These are phyloP conservation scores for Oreonectes daqikongensis DNA, from an alignment of 2,797 vertebrate genomes.

Conservation along the genomic window DNA sequence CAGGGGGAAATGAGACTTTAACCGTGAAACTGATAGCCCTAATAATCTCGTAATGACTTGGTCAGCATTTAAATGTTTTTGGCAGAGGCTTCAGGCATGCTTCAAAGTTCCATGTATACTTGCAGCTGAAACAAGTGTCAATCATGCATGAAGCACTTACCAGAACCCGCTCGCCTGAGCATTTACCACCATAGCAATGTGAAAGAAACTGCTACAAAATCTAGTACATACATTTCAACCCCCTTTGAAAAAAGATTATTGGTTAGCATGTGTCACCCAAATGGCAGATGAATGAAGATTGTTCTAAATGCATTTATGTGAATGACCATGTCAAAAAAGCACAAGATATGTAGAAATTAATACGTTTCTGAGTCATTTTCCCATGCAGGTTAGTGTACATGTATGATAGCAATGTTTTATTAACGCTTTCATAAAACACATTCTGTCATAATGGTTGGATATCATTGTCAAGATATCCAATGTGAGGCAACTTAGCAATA, in stretches of 20 bases:
- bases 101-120: slow-evolving; percentile 32
- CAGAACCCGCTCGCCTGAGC: slow-evolving; percentile 32
- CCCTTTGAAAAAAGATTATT: slow-evolving; percentile 9
- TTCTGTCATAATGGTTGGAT: slow-evolving; percentile 54
- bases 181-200: not conserved
- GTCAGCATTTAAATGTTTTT: slow-evolving; percentile 16
- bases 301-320: slow-evolving; percentile 25
- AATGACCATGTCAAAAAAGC: slow-evolving; percentile 43
- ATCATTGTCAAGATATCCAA: slow-evolving; percentile 2
- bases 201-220: slow-evolving; percentile 6
- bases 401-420: slow-evolving; percentile 28
- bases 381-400: slow-evolving; percentile 75
- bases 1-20: not conserved
- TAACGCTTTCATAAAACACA: slow-evolving; percentile 50
- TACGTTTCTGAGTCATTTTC: slow-evolving; percentile 64
- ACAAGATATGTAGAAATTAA: slow-evolving; percentile 13
- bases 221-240: slow-evolving; percentile 2
- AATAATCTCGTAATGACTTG: slow-evolving; percentile 4
- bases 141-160: slow-evolving; percentile 54
- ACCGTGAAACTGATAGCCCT: slow-evolving; percentile 19
- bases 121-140: slow-evolving; percentile 20
- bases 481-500: not conserved
- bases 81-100: slow-evolving; percentile 39
- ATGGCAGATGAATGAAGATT: slow-evolving; percentile 51
- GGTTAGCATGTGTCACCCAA: slow-evolving; percentile 29